Evolutionary conservation across 2,797 vertebrate species (phyloP), one percentile per base, ranked within the genome.

Genomic region (Gallinago solitaria): DNA sequence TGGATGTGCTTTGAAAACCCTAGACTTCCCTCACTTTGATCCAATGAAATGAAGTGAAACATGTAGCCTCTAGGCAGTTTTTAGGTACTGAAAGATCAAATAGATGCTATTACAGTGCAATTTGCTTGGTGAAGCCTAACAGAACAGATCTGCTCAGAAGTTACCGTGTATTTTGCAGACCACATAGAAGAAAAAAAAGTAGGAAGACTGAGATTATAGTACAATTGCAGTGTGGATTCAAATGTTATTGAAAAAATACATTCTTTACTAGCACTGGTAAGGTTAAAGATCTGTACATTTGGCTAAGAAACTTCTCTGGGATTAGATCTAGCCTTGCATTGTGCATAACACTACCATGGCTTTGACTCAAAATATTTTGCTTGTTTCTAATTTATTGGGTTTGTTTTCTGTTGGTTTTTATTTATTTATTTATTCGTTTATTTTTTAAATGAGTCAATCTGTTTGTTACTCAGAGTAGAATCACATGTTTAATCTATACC

Each of bases 51-150:
- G 94, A 97, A 98, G 95, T 97, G 95, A 97, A 98, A 97, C 96
- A 90, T 86, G 94, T 91, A 97, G 96, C 96, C 96, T 95, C 82
- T 94, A 95, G 97, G 98, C 97, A 97, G 87, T 92, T 98, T 98
- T 98, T 97, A 98, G 95, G 97, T 98, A 97, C 94, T 95, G 68
- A 97, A 96, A 97, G 97, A 98, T 97, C 98, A 97, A 98, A 98
- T 98, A 96, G 98, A 98, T 98, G 97, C 97, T 98, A 98, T 99
- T 98, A 98, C 80, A 92, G 71, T 64, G 84, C 97, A 98, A 98
- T 98, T 98, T 98, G 97, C 88, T 96, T 97, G 96, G 97, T 98
- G 98, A 98, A 98, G 84, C 97, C 83, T 93, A 97, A 97, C 97
- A 97, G 96, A 98, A 97, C 15, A 33, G 95, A 92, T 83, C 93